Evolutionary conservation across 1,140 invertebrate genomes (phyloP).

Genomic region (Spodoptera litura): DNA sequence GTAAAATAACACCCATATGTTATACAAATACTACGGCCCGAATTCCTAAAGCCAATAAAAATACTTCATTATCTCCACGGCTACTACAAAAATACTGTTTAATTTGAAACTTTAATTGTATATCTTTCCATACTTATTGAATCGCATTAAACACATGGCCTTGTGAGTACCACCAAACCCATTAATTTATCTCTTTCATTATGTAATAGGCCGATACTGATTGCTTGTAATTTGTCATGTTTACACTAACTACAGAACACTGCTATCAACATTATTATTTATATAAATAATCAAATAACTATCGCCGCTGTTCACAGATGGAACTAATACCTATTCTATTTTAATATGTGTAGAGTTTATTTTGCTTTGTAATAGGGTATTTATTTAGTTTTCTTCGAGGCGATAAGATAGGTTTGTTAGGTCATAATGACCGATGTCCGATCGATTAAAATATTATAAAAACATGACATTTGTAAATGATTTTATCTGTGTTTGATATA

Average conservation of each 20-base stretch:
- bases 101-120: too few species aligned
- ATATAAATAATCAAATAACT: slow-evolving; percentile 29
- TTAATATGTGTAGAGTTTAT: background rate
- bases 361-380: background rate
- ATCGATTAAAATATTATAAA: background rate
- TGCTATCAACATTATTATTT: slow-evolving; percentile 18
- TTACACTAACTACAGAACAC: background rate
- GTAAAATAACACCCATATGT: too few species aligned
- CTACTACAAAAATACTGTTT: too few species aligned
- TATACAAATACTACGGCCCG: too few species aligned
- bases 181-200: slow-evolving; percentile 19
- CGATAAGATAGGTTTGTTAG: slow-evolving; percentile 10
- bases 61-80: too few species aligned
- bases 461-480: slow-evolving; percentile 11
- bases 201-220: background rate
- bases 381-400: background rate
- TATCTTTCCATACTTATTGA: background rate
- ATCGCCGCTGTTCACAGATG: background rate
- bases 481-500: background rate
- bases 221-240: background rate
- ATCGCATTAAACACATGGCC: background rate
- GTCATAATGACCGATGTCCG: background rate
- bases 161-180: slow-evolving; percentile 14
- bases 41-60: too few species aligned
- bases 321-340: background rate